Conservation (phyloP, 2,797 vertebrate genomes). For the Spheniscus humboldti region DNA sequence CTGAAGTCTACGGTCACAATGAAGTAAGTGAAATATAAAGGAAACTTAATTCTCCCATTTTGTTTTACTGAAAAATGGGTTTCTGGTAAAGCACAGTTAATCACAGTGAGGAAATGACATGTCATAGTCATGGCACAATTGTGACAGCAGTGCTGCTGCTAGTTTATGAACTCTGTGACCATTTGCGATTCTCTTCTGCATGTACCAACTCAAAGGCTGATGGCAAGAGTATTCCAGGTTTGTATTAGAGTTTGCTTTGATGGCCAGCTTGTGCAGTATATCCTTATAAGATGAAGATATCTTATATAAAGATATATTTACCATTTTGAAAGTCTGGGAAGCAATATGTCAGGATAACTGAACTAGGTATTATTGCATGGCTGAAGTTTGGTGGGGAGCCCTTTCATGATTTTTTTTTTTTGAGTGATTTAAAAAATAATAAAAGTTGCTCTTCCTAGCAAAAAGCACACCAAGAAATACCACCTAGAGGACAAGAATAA, state of each 20-base stretch:
- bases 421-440: neutral
- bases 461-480: neutral
- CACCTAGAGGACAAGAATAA: neutral
- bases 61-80: neutral
- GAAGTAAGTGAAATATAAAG: neutral
- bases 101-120: neutral
- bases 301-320: neutral
- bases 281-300: neutral
- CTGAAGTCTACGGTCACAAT: neutral
- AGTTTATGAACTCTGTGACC: neutral
- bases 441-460: neutral
- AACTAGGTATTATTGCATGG: neutral
- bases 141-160: neutral
- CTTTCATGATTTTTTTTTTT: neutral
- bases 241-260: neutral
- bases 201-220: neutral
- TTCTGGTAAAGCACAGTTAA: constrained; percentile 21
- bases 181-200: neutral
- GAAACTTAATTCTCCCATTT: constrained; percentile 1
- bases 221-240: neutral
- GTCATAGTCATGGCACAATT: neutral
- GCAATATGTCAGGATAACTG: neutral
- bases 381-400: neutral
- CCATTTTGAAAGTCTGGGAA: neutral
- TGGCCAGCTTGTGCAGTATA: neutral